Evolutionary conservation across 2,888 invertebrate species (phyloP).

Genomic region (Aspidiotus rigidus): DNA sequence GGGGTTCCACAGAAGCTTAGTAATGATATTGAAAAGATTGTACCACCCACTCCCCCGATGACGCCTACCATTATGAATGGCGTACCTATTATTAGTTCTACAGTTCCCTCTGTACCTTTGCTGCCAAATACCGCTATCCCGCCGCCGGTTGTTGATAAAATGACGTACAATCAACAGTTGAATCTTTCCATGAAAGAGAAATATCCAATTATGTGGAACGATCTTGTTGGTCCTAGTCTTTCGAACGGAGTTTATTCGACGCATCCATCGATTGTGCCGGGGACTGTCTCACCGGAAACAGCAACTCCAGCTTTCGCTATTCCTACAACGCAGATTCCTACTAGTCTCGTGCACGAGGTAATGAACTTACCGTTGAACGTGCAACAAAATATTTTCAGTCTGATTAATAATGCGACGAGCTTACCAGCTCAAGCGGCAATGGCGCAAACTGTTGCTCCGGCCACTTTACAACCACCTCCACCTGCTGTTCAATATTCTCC

Average conservation of each 20-base stretch:
- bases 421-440: neutral
- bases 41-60: constrained; percentile 13
- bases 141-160: constrained; percentile 19
- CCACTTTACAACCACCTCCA: neutral
- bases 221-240: neutral
- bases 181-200: constrained; percentile 18
- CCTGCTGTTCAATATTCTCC: neutral
- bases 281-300: constrained; percentile 18
- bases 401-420: constrained; percentile 40
- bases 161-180: constrained; percentile 7
- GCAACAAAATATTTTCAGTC: constrained; percentile 41
- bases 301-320: constrained; percentile 19
- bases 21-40: constrained; percentile 17
- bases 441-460: neutral
- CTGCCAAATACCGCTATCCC: constrained; percentile 26
- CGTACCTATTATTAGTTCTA: constrained; percentile 18
- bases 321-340: constrained; percentile 10
- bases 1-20: neutral
- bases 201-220: constrained; percentile 10
- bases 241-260: constrained; percentile 1
- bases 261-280: constrained; percentile 25
- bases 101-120: constrained; percentile 6
- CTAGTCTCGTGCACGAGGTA: constrained; percentile 16
- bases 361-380: constrained; percentile 39
- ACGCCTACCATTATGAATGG: constrained; percentile 14